A percentile compares a stretch with the other conserved stretches of the same genome.
Conservation (phyloP, 2,888 invertebrate species). For the Scaptomyza reducta region DNA sequence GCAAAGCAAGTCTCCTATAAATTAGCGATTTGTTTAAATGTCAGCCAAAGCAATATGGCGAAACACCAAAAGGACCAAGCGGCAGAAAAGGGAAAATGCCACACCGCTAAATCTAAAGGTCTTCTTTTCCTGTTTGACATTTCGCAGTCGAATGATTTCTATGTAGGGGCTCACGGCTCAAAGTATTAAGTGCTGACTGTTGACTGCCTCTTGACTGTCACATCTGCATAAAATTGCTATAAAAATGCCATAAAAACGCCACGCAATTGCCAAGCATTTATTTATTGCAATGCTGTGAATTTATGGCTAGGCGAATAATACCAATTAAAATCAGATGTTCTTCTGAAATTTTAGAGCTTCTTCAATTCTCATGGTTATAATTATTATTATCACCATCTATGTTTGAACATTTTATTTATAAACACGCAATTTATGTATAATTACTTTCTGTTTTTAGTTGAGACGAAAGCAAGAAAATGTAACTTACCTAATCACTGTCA, state of each 20-base stretch:
- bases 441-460: constrained; percentile 10
- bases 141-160: constrained; percentile 56
- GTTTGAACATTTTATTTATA: background rate
- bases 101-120: constrained; percentile 36
- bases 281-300: constrained; percentile 54
- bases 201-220: constrained; percentile 47
- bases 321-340: constrained; percentile 47
- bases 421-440: background rate
- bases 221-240: constrained; percentile 76
- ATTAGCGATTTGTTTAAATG: constrained; percentile 80
- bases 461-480: background rate
- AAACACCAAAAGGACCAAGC: background rate
- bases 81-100: background rate
- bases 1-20: constrained; percentile 54
- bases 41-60: constrained; percentile 55
- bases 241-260: constrained; percentile 76
- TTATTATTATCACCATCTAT: too few relatives aligned
- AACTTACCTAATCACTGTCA: constrained; percentile 91
- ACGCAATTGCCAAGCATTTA: constrained; percentile 71
- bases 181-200: constrained; percentile 43
- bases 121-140: constrained; percentile 71
- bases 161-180: constrained; percentile 10
- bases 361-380: too few relatives aligned
- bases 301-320: constrained; percentile 30
- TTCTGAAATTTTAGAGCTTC: background rate